Base-by-base conservation (phyloP, 2,888 invertebrate species). In the Leucoptera coffeella region DNA sequence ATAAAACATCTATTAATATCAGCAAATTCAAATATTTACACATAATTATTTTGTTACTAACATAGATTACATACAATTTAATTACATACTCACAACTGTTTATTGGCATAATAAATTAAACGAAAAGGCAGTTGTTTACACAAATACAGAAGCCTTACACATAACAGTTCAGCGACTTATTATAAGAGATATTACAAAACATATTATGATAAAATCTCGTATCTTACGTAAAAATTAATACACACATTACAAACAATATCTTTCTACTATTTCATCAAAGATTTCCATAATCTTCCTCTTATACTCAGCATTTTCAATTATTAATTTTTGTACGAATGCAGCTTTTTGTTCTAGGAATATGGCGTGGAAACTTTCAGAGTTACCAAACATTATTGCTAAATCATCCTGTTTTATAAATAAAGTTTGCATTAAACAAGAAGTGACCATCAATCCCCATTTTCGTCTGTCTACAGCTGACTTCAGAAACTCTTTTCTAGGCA, bases 181-280 rank as follows among this genome's bases (percentile, higher is more conserved):
- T n/a, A n/a, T n/a, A n/a, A n/a, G n/a, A n/a, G n/a, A n/a, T n/a
- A n/a, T n/a, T n/a, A n/a, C n/a, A n/a, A n/a, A n/a, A n/a, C n/a
- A n/a, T n/a, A n/a, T n/a, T n/a, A n/a, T n/a, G n/a, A n/a, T n/a
- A n/a, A n/a, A n/a, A n/a, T n/a, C n/a, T 17, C 9, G 17, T 17
- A 7, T 7, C 17, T 17, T 17, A 17, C 17, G 6, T 17, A 17
- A 17, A 17, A 7, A 17, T 17, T 17, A 17, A 17, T 9, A 19
- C 3, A 4, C 17, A 25, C 26, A 12, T 23, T 11, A 57, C 35
- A 17, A 7, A 17, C 17, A 17, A 31, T 47, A 75, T 41, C 51
- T 57, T 37, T 77, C 75, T 19, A 76, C 48, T 26, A 79, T 55
- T 42, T 77, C 77, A 30, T 72, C 59, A 10, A 78, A 47, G 35